These are phyloP conservation scores for Microctenopoma lineatum DNA, from an alignment of 2,797 vertebrate species.

Conservation along the genomic window DNA sequence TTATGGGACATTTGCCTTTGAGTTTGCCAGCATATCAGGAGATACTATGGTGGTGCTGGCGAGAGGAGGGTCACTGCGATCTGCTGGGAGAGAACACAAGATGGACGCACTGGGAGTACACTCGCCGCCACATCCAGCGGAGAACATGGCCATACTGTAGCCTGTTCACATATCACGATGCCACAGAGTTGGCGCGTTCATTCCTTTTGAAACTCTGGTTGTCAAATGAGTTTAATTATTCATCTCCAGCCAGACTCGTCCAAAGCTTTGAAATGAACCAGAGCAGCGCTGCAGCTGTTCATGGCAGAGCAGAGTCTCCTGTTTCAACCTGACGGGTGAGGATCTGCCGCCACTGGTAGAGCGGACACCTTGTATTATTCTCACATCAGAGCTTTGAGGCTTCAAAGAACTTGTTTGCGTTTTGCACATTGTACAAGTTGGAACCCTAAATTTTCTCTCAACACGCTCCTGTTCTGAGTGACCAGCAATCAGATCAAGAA, in stretches of 20 bases:
- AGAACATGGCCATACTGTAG: slow-evolving; percentile 79
- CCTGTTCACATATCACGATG: slow-evolving; percentile 33
- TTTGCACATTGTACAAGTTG: slow-evolving; percentile 77
- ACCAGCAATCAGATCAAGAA: slow-evolving; percentile 42
- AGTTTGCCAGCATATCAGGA: slow-evolving; percentile 84
- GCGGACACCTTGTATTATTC: slow-evolving; percentile 32
- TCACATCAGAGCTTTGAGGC: slow-evolving; percentile 41
- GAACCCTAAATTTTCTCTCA: slow-evolving; percentile 46
- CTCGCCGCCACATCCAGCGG: slow-evolving; percentile 64
- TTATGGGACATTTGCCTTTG: slow-evolving; percentile 88
- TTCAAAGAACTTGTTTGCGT: slow-evolving; percentile 64
- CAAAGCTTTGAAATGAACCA: slow-evolving; percentile 49
- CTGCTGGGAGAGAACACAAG: slow-evolving; percentile 72
- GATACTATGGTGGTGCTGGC: slow-evolving; percentile 86
- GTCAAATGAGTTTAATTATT: slow-evolving; percentile 54
- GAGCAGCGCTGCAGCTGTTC: slow-evolving; percentile 41
- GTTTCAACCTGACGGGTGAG: slow-evolving; percentile 7
- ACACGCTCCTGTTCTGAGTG: slow-evolving; percentile 23
- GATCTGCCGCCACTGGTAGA: slow-evolving; percentile 40
- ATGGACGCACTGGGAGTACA: slow-evolving; percentile 56
- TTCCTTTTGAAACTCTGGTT: slow-evolving; percentile 37
- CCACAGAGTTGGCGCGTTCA: slow-evolving; percentile 39
- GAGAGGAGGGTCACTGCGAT: slow-evolving; percentile 72
- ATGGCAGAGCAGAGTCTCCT: slow-evolving; percentile 24
- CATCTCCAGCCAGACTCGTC: slow-evolving; percentile 38